Conservation (phyloP, 2,888 invertebrate species). For the Cataglyphis cursor region DNA sequence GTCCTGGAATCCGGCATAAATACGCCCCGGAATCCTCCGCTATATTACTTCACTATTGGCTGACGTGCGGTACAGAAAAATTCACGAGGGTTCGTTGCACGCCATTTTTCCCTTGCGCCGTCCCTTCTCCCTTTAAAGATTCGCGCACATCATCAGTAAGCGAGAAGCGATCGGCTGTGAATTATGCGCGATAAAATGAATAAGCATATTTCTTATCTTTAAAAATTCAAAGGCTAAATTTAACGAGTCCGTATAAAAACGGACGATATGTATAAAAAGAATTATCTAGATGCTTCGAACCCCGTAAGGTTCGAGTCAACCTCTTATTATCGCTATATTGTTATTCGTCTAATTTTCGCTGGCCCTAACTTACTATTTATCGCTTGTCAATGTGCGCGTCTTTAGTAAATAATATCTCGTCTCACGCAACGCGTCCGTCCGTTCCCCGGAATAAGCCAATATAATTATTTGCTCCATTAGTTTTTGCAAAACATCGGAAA, state of each 20-base stretch:
- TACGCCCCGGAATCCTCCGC: constrained; percentile 79
- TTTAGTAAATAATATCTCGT: not conserved
- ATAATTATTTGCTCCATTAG: constrained; percentile 73
- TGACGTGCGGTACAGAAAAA: constrained; percentile 70
- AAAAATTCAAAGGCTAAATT: not conserved
- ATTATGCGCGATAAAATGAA: constrained; percentile 2
- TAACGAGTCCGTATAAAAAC: not conserved
- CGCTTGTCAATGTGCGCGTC: not conserved
- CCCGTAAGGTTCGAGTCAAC: not conserved
- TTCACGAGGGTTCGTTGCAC: constrained; percentile 62
- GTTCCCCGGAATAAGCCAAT: constrained; percentile 48
- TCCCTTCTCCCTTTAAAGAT: constrained; percentile 10
- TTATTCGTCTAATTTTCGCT: not conserved
- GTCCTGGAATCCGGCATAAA: constrained; percentile 82
- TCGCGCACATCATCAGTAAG: not conserved
- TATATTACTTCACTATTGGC: constrained; percentile 81
- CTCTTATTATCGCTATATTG: not conserved
- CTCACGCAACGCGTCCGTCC: constrained; percentile 14
- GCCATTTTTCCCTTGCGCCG: constrained; percentile 50
- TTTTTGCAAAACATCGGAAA: constrained; percentile 60
- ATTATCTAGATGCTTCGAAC: not conserved
- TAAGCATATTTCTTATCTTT: not conserved
- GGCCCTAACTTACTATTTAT: not conserved
- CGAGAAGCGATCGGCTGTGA: constrained; percentile 15
- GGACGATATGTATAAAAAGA: not conserved